Evolutionary conservation across 2,797 vertebrate species (phyloP), one percentile per base, ranked within the genome.

Genomic region (Dryobates pubescens): DNA sequence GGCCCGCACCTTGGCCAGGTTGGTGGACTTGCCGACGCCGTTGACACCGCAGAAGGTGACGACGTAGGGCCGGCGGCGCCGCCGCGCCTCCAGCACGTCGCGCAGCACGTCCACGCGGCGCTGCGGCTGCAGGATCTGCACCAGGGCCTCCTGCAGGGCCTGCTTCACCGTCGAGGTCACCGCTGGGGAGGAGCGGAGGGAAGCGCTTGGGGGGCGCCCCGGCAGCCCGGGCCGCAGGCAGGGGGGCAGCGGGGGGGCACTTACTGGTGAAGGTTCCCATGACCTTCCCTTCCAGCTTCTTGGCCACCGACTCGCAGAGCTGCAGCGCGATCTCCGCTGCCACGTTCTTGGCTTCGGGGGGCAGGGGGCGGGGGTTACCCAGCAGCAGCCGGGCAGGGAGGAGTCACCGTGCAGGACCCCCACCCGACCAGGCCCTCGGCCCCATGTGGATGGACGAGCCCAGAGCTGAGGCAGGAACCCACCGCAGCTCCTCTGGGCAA

Each of bases 251-350:
- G 36, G 7, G 1, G 0, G 0, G n/a, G 22, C 76, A 98, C 99
- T 99, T 97, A 99, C 99, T 99, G 97, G 98, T 99, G 97, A 99
- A 99, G 1, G 99, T 99, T 93, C 99, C 99, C 99, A 99, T 99
- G 97, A 99, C 98, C 97, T 99, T 99, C 89, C 99, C 99, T 97
- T 99, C 99, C 97, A 99, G 97, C 95, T 99, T 99, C 96, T 98
- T 99, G 91, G 99, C 99, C 92, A 99, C 98, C 3, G 99, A 99
- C 88, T 99, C 98, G 69, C 99, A 99, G 89, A 99, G 98, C 97
- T 98, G 98, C 79, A 98, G 97, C 29, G 99, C 97, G 36, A 99
- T 99, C 8, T 99, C 99, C 53, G 99, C 98, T 88, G 99, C 99
- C 97, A 99, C 99, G 9, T 99, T 99, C 98, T 99, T 99, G 26